phyloP scores from a whole-genome alignment of 2,888 invertebrate species.

The Lacanobia wlatinum region DNA sequence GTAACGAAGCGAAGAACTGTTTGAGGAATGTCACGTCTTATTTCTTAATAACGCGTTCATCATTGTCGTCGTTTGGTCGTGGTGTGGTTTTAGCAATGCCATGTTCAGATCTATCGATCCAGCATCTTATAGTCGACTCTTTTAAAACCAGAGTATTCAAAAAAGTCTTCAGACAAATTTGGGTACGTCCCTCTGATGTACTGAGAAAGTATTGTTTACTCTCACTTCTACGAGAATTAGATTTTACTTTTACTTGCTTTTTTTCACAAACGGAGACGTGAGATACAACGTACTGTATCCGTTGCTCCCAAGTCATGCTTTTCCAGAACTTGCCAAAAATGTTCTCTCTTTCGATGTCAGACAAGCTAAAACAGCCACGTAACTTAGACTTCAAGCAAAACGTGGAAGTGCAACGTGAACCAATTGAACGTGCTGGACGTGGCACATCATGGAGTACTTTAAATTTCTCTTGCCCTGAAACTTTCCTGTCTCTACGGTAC shows the following conservation, averaged over 20 bases:
- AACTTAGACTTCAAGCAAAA: too few species aligned
- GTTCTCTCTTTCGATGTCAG: too few species aligned
- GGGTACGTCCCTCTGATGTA: slow-evolving; percentile 18
- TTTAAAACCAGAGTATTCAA: too few species aligned
- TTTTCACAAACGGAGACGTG: slow-evolving; percentile 37
- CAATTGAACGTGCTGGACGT: too few species aligned
- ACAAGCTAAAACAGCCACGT: too few species aligned
- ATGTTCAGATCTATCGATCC: not conserved
- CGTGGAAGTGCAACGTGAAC: too few species aligned
- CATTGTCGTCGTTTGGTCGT: slow-evolving; percentile 21
- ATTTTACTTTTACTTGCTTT: slow-evolving; percentile 34
- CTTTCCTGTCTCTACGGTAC: slow-evolving; percentile 45
- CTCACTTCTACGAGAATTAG: slow-evolving; percentile 30
- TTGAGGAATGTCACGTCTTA: slow-evolving; percentile 33
- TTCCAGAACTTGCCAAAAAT: slow-evolving; percentile 10
- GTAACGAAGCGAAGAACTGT: slow-evolving; percentile 42
- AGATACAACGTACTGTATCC: slow-evolving; percentile 42
- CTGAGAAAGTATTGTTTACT: slow-evolving; percentile 44
- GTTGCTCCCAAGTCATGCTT: slow-evolving; percentile 37
- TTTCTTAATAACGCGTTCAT: slow-evolving; percentile 32
- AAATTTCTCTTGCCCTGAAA: slow-evolving; percentile 31
- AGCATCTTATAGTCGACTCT: too few species aligned
- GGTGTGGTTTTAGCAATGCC: slow-evolving; percentile 32
- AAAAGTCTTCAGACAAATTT: too few species aligned
- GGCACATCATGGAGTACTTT: too few species aligned